Percentiles rank a stretch among this genome's conserved stretches.
These are phyloP conservation scores for Cinclus cinclus DNA, from an alignment of 2,113 vertebrate genomes.

Conservation along the genomic window DNA sequence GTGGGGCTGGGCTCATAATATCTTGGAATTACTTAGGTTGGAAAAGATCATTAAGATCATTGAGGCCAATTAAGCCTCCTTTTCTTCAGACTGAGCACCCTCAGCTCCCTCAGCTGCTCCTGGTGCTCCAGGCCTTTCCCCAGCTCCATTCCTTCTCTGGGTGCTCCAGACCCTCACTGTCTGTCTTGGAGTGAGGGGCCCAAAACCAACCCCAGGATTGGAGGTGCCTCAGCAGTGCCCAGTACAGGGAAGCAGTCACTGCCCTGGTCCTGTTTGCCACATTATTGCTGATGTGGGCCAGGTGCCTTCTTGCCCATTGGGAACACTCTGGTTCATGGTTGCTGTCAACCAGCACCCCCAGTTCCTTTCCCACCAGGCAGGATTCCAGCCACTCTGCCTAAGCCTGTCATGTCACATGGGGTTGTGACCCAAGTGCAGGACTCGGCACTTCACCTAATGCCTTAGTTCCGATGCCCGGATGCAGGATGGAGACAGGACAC, in stretches of 20 bases:
- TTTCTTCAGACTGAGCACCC: neutral
- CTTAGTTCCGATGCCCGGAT: neutral
- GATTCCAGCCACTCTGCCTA: neutral
- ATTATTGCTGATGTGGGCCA: neutral
- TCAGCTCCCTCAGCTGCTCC: accelerated
- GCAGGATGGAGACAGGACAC: neutral
- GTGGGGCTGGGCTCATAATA: accelerated
- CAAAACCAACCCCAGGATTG: accelerated
- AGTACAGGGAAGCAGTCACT: accelerated
- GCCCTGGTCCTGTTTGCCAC: neutral
- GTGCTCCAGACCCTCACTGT: accelerated
- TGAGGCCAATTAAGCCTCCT: neutral
- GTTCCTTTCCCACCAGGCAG: neutral
- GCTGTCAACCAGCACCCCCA: neutral
- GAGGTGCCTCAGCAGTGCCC: neutral
- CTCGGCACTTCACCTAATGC: neutral
- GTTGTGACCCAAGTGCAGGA: neutral
- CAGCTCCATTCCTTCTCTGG: neutral
- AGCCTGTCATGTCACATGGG: neutral
- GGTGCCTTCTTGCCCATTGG: neutral
- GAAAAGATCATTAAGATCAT: neutral
- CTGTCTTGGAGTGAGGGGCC: neutral
- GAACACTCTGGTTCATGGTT: neutral
- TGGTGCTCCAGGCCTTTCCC: accelerated
- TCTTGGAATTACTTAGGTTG: neutral